Percentiles rank a stretch among this genome's conserved stretches.
These are phyloP conservation scores for Eptatretus atami DNA, from an alignment of 2,797 vertebrate genomes.

Conservation along the genomic window DNA sequence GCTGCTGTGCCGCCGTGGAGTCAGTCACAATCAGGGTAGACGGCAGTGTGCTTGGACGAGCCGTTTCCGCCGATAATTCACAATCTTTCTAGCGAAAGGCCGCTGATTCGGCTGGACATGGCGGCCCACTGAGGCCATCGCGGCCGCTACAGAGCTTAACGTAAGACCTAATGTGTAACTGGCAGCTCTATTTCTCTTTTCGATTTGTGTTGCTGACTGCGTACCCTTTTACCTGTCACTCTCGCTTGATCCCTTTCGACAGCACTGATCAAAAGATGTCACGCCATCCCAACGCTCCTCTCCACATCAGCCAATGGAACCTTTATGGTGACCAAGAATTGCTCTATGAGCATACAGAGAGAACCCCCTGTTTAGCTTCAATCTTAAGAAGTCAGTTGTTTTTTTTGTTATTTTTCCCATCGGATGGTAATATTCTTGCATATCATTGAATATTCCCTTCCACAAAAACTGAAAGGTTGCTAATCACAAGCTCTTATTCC, in stretches of 20 bases:
- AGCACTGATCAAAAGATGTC: slow-evolving; percentile 99
- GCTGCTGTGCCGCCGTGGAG: background rate
- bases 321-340: no score
- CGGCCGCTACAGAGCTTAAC: slow-evolving; percentile 60
- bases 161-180: slow-evolving; percentile 95
- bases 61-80: slow-evolving; percentile 99
- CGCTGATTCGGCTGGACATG: slow-evolving; percentile 91
- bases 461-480: no score
- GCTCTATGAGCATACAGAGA: no score
- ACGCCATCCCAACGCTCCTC: slow-evolving; percentile 27
- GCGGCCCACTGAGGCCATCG: slow-evolving; percentile 26
- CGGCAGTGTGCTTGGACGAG: slow-evolving; percentile 17
- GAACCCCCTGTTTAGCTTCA: no score
- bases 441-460: no score
- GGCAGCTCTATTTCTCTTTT: slow-evolving; percentile 99
- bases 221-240: slow-evolving; percentile 97
- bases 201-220: slow-evolving; percentile 99
- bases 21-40: slow-evolving; percentile 2
- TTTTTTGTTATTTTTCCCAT: no score
- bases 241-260: slow-evolving; percentile 99
- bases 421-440: no score
- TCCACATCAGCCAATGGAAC: no score
- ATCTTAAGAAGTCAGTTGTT: no score
- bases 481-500: no score
- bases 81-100: slow-evolving; percentile 24